Evolutionary conservation across 2,888 invertebrate genomes (phyloP).

Genomic region (Deilephila elpenor): DNA sequence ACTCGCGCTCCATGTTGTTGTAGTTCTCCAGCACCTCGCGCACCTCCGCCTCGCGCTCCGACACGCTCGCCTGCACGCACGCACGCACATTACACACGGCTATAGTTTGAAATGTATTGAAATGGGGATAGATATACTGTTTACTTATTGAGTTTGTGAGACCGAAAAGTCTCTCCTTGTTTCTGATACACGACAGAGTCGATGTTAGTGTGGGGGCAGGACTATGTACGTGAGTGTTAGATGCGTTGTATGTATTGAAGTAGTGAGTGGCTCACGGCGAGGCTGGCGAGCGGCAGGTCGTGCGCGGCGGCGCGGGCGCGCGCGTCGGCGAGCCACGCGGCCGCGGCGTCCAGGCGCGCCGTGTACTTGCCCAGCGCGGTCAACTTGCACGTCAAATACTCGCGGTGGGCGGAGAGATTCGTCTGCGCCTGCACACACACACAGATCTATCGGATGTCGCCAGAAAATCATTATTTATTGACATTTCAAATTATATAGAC

Average conservation of each 20-base stretch:
- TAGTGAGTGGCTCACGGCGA: slow-evolving; percentile 40
- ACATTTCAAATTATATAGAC: too few relatives aligned
- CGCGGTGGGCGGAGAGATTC: slow-evolving; percentile 80
- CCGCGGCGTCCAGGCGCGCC: slow-evolving; percentile 81
- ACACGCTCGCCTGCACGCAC: slow-evolving; percentile 64
- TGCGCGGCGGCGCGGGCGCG: slow-evolving; percentile 36
- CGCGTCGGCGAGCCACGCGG: slow-evolving; percentile 40
- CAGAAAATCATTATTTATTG: too few relatives aligned
- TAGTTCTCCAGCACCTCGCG: slow-evolving; percentile 87
- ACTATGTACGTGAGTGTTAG: neutral
- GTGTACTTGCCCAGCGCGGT: slow-evolving; percentile 83
- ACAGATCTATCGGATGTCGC: neutral
- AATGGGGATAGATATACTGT: too few relatives aligned
- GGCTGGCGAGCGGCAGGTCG: neutral
- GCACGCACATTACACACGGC: too few relatives aligned
- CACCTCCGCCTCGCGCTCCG: slow-evolving; percentile 85
- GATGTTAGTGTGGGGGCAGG: too few relatives aligned
- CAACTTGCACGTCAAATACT: slow-evolving; percentile 84
- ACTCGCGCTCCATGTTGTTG: slow-evolving; percentile 85
- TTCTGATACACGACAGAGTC: too few relatives aligned
- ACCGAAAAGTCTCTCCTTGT: too few relatives aligned
- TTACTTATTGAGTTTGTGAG: too few relatives aligned
- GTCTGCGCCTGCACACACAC: slow-evolving; percentile 64
- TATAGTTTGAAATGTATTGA: too few relatives aligned
- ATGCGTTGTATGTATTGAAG: neutral